Evolutionary conservation across 2,797 vertebrate genomes (phyloP).

Genomic region (Oreortyx pictus): DNA sequence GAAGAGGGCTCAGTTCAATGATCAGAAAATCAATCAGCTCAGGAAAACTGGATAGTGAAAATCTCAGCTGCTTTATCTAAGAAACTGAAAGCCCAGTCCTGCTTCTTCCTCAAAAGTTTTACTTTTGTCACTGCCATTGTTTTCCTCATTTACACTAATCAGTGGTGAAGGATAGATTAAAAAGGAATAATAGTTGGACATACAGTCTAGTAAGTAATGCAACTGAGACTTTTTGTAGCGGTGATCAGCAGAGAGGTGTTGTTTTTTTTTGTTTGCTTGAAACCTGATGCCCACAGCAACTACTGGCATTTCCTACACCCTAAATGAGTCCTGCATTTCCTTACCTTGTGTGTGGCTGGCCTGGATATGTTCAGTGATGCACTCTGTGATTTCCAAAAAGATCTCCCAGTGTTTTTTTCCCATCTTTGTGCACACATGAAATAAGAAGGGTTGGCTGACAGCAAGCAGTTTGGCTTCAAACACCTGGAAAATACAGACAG

Average conservation of each 20-base stretch:
- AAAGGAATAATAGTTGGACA: background rate
- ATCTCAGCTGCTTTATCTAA: background rate
- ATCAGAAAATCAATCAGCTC: background rate
- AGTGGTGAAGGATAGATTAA: background rate
- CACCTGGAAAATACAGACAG: background rate
- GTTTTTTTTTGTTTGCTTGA: background rate
- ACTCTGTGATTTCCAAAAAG: slow-evolving; percentile 9
- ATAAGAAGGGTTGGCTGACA: background rate
- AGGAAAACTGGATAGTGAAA: background rate
- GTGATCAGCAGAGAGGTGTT: background rate
- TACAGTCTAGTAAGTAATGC: background rate
- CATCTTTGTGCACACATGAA: background rate
- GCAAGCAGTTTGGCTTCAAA: background rate
- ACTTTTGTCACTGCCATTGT: background rate
- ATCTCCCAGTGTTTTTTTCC: slow-evolving; percentile 6
- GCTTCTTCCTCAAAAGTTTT: background rate
- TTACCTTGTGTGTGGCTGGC: background rate
- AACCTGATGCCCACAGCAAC: background rate
- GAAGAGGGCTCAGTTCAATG: background rate
- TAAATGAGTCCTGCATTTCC: background rate
- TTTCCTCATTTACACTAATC: background rate
- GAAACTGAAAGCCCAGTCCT: background rate
- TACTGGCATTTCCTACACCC: background rate
- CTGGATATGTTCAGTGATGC: slow-evolving; percentile 12
- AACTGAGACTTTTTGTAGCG: background rate